Evolutionary conservation across 2,888 invertebrate genomes (phyloP).

Genomic region (Stenotaenia linearis): DNA sequence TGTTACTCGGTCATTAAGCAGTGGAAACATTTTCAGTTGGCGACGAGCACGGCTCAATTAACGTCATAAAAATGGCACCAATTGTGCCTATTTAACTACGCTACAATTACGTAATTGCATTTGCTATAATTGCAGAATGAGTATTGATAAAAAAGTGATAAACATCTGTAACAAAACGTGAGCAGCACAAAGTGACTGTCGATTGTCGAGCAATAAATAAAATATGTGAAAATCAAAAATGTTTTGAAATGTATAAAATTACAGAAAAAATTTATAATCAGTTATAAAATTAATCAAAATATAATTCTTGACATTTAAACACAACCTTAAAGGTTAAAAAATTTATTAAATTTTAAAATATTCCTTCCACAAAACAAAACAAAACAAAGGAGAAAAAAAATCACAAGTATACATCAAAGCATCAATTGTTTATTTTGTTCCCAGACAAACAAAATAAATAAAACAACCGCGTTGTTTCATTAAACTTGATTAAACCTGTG

Average conservation of each 20-base stretch:
- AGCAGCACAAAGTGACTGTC: background rate
- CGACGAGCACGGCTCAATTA: slow-evolving; percentile 8
- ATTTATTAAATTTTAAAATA: too few species aligned
- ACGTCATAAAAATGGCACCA: slow-evolving; percentile 15
- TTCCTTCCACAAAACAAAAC: too few species aligned
- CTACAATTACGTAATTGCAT: background rate
- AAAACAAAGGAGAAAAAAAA: too few species aligned
- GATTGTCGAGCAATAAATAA: too few species aligned
- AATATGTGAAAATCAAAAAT: too few species aligned
- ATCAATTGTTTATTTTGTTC: too few species aligned
- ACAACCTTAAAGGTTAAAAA: too few species aligned
- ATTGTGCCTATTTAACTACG: background rate
- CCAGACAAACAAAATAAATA: background rate
- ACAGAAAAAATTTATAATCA: too few species aligned
- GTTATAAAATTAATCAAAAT: too few species aligned
- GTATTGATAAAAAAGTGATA: background rate
- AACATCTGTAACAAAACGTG: background rate
- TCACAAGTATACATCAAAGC: too few species aligned
- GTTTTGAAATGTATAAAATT: too few species aligned
- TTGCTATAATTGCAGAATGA: background rate
- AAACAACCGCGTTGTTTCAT: background rate
- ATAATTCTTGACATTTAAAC: too few species aligned
- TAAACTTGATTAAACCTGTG: background rate
- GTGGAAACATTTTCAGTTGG: slow-evolving; percentile 15
- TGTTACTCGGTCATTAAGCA: slow-evolving; percentile 12